phyloP scores from a whole-genome alignment of 2,797 vertebrate species.

The Lutjanus campechanus region DNA sequence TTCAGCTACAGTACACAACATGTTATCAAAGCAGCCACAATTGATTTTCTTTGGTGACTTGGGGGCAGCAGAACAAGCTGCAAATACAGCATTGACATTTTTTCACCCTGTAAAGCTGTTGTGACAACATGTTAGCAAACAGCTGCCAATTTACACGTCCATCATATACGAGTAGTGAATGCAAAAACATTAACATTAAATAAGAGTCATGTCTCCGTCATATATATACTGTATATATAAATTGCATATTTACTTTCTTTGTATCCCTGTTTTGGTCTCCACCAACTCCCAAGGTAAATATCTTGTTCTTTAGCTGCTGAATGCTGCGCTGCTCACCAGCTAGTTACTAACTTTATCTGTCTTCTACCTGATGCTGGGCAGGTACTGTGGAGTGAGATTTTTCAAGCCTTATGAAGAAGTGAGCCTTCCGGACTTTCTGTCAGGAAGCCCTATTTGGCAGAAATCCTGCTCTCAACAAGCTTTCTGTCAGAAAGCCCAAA shows the following conservation, averaged over 20 bases:
- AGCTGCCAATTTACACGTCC: background rate
- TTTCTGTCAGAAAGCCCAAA: no score
- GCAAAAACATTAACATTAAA: background rate
- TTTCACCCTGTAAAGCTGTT: conserved; percentile 2
- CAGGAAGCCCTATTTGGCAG: no score
- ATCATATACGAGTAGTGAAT: background rate
- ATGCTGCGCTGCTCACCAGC: background rate
- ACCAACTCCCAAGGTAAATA: background rate
- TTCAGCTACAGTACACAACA: background rate
- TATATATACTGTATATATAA: background rate
- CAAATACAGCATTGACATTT: conserved; percentile 16
- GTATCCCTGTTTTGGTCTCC: background rate
- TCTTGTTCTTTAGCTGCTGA: background rate
- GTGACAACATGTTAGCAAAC: background rate
- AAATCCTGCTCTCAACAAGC: no score
- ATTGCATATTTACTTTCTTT: background rate
- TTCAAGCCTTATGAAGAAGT: background rate
- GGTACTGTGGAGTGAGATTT: no score
- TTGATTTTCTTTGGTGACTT: background rate
- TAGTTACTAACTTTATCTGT: background rate
- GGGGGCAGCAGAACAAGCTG: background rate
- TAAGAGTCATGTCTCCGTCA: background rate
- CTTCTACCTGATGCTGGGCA: background rate
- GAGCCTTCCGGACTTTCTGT: no score
- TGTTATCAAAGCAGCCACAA: background rate